These are phyloP conservation scores for Stegophylla sp. DNA, from an alignment of 2,888 invertebrate species.

Conservation along the genomic window DNA sequence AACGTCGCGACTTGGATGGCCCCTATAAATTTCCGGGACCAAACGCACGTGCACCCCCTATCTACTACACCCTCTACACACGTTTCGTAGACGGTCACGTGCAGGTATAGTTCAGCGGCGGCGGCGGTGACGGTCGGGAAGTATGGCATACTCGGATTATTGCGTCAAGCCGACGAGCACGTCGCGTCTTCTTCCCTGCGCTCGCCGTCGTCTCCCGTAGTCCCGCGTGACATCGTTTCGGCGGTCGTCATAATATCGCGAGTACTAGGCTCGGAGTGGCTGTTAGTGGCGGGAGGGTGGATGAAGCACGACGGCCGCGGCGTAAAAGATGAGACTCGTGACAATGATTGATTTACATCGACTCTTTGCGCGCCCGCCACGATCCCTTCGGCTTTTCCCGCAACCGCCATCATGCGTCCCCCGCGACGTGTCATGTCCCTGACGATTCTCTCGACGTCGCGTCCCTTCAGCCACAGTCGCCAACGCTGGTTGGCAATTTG, in stretches of 20 bases:
- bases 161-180: slow-evolving; percentile 4
- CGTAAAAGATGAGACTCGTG: slow-evolving; percentile 24
- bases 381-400: background rate
- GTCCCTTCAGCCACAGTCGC: slow-evolving; percentile 5
- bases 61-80: too few species aligned
- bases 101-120: too few species aligned
- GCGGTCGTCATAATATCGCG: too few species aligned
- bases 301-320: background rate
- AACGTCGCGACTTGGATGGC: too few species aligned
- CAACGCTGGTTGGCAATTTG: slow-evolving; percentile 47
- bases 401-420: too few species aligned
- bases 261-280: background rate
- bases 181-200: background rate
- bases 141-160: slow-evolving; percentile 31
- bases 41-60: too few species aligned
- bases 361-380: background rate
- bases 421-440: background rate
- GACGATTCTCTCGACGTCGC: slow-evolving; percentile 34
- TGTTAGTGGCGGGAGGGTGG: background rate
- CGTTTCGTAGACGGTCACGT: too few species aligned
- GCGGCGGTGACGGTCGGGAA: slow-evolving; percentile 8
- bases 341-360: slow-evolving; percentile 57
- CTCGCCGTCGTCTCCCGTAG: background rate
- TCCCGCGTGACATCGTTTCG: too few species aligned
- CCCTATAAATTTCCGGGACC: too few species aligned